Conservation (phyloP, 2,113 vertebrate species). For the Passer domesticus region DNA sequence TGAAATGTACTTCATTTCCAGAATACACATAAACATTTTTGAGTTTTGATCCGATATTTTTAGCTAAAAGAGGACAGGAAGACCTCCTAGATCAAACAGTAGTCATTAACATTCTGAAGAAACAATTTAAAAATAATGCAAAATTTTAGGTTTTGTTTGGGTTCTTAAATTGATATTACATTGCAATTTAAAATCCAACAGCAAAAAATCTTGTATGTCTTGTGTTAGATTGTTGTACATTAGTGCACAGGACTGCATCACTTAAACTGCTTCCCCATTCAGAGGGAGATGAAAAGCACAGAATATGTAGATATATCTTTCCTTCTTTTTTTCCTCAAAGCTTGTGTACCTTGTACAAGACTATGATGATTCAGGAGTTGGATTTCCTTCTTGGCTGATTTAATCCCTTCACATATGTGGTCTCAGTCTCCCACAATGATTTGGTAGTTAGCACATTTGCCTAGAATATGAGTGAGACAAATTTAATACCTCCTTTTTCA, state of each 20-base stretch:
- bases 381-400: neutral
- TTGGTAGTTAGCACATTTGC: neutral
- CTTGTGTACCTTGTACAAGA: neutral
- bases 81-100: neutral
- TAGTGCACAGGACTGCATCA: neutral
- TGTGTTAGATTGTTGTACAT: neutral
- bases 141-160: neutral
- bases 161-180: neutral
- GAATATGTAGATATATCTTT: neutral
- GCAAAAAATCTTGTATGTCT: fast-evolving
- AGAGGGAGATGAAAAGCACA: neutral
- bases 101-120: neutral
- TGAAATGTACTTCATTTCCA: neutral
- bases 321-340: neutral
- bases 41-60: neutral
- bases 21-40: neutral
- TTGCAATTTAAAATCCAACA: neutral
- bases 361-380: neutral
- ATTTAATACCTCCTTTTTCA: neutral
- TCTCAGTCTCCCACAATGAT: neutral
- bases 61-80: neutral
- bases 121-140: neutral
- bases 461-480: neutral
- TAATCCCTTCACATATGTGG: neutral
- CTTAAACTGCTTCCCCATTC: neutral